Base-by-base conservation (phyloP, 2,888 invertebrate species). In the Siphonodentalium dalli region DNA sequence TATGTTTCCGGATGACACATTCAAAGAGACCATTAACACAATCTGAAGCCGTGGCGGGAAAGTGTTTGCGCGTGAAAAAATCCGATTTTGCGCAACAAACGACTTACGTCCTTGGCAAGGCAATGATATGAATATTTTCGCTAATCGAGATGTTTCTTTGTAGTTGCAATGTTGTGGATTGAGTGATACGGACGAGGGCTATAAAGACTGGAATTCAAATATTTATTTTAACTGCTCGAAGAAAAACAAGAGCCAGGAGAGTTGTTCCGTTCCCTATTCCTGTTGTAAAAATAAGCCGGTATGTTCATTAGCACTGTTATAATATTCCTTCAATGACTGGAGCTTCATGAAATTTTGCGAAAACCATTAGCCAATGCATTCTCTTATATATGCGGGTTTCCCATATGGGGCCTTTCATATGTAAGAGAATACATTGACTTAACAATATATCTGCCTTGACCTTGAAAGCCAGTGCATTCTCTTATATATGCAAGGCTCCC, bases 121-220 rank as follows among this genome's bases (percentile, higher is more conserved):
- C 7, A 13, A 41, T 21, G 18, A 39, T 2, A 11, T 24, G 2
- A 8, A 18, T 15, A 15, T n/a, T 42, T 21, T 9, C 28, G 27
- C 28, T 20, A 15, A 18, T 38, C 13, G 13, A 7, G 13, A n/a
- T n/a, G n/a, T 31, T 27, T 39, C 54, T 50, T 54, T 45, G 42
- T 69, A 84, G 83, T 61, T 84, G 34, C 68, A 75, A 43, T 84
- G 83, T 54, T 84, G 84, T 56, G 84, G 84, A 11, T 75, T 78
- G 2, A 68, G 66, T 45, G 62, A 74, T 54, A 53, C 48, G 9
- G 73, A 74, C 6, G 54, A 60, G 5, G 83, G 83, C 0, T 84
- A 76, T 62, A 63, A 77, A 20, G 83, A 83, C 58, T 84, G 84
- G 84, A 76, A 74, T 31, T 50, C 68, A 18, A 82, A 80, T 58